Evolutionary conservation across 2,797 vertebrate genomes (phyloP).

Genomic region (Phoeniculus purpureus): DNA sequence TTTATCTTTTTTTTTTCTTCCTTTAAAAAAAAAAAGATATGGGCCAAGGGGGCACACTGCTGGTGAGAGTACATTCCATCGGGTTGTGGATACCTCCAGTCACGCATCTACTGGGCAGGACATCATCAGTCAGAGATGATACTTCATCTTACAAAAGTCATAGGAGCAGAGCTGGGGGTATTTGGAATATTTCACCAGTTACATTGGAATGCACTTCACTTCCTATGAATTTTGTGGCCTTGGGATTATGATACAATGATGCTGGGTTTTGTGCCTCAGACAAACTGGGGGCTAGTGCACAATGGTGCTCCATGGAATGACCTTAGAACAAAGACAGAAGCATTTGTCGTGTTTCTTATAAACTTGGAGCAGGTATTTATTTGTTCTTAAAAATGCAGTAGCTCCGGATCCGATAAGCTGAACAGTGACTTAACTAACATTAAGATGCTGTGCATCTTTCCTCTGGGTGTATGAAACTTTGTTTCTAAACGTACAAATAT

Average conservation of each 20-base stretch:
- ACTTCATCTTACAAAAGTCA: neutral
- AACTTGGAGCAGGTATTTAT: slow-evolving; percentile 39
- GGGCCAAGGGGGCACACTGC: no score
- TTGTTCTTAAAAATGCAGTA: slow-evolving; percentile 48
- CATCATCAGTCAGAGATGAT: neutral
- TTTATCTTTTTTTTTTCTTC: no score
- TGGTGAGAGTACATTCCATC: neutral
- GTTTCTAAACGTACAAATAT: slow-evolving; percentile 46
- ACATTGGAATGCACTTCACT: neutral
- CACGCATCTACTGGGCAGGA: fast-evolving
- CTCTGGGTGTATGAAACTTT: slow-evolving; percentile 54
- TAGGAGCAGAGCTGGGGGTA: neutral
- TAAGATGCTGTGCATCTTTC: slow-evolving; percentile 59
- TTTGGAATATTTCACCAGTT: neutral
- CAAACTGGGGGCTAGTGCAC: neutral
- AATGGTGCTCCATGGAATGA: neutral
- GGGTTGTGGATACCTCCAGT: neutral
- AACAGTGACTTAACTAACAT: slow-evolving; percentile 58
- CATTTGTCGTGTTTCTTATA: neutral
- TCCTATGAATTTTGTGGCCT: neutral
- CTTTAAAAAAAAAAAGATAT: no score
- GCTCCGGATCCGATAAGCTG: slow-evolving; percentile 27
- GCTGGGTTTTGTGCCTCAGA: neutral
- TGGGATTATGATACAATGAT: neutral
- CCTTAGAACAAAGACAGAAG: slow-evolving; percentile 18